These are phyloP conservation scores for Drosophila dives DNA, from an alignment of 2,888 invertebrate species.

Conservation along the genomic window DNA sequence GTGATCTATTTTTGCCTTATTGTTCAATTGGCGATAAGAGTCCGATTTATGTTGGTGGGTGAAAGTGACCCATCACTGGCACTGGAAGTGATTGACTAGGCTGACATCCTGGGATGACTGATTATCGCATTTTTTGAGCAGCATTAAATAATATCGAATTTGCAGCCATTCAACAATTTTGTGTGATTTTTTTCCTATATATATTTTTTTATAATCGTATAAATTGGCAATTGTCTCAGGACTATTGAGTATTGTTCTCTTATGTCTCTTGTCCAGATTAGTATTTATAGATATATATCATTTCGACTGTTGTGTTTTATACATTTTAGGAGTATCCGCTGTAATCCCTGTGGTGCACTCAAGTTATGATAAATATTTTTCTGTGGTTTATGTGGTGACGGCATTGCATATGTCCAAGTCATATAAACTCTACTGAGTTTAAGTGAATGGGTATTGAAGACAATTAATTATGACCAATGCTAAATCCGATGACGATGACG, in stretches of 20 bases:
- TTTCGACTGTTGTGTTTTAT: background rate
- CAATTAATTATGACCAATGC: constrained; percentile 48
- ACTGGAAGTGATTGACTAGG: no score
- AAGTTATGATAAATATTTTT: background rate
- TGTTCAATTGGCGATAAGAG: constrained; percentile 63
- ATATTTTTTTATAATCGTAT: no score
- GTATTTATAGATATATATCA: background rate
- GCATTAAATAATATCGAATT: background rate
- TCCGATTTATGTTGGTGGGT: background rate
- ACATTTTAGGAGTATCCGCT: background rate
- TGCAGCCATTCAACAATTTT: background rate
- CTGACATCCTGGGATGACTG: background rate
- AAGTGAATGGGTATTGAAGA: background rate
- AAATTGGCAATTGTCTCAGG: background rate
- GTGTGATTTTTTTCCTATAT: background rate
- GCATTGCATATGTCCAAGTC: background rate
- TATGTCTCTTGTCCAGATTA: background rate
- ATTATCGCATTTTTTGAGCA: background rate
- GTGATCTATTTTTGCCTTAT: constrained; percentile 70
- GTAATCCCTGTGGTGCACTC: background rate
- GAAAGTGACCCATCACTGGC: constrained; percentile 27
- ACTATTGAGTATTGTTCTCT: background rate
- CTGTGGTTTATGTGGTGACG: background rate
- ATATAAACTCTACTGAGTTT: background rate
- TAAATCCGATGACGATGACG: constrained; percentile 16